These are phyloP conservation scores for Nannospalax galili DNA, from an alignment of 2,113 vertebrate species.

Conservation along the genomic window DNA sequence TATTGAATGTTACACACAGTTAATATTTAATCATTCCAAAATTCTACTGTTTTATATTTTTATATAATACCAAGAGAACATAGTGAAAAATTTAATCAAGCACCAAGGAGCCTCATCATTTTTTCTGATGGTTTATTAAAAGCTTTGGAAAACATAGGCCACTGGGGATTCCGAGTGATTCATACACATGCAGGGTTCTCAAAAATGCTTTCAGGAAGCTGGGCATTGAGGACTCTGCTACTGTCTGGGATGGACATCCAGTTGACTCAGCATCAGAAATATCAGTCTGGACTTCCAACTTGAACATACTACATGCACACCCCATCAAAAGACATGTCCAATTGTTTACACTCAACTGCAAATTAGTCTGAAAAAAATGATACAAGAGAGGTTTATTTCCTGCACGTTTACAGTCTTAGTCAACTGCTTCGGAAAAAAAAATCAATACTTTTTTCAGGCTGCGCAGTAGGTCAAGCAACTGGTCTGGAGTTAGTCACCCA, in stretches of 20 bases:
- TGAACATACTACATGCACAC: not conserved
- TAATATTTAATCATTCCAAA: not conserved
- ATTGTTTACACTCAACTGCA: not conserved
- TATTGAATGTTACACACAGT: not conserved
- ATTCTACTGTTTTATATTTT: not conserved
- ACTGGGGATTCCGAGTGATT: not conserved
- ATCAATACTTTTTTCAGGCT: not conserved
- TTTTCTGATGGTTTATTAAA: not conserved
- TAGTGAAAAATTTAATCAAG: not conserved
- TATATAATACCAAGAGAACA: not conserved
- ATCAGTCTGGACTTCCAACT: not conserved
- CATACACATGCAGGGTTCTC: not conserved
- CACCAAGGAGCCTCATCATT: not conserved
- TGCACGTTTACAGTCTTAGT: not conserved
- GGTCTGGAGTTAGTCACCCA: not conserved
- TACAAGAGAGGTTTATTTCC: not conserved
- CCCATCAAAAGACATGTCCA: not conserved
- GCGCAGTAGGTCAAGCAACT: rapidly evolving
- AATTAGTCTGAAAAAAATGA: not conserved
- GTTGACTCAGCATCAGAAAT: not conserved
- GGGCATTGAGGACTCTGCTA: not conserved
- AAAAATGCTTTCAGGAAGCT: not conserved
- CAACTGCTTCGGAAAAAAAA: not conserved
- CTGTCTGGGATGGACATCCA: not conserved
- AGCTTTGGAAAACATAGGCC: not conserved